Evolutionary conservation across 2,888 invertebrate species (phyloP), one percentile per base, ranked within the genome.

Genomic region (Heliconius erato): DNA sequence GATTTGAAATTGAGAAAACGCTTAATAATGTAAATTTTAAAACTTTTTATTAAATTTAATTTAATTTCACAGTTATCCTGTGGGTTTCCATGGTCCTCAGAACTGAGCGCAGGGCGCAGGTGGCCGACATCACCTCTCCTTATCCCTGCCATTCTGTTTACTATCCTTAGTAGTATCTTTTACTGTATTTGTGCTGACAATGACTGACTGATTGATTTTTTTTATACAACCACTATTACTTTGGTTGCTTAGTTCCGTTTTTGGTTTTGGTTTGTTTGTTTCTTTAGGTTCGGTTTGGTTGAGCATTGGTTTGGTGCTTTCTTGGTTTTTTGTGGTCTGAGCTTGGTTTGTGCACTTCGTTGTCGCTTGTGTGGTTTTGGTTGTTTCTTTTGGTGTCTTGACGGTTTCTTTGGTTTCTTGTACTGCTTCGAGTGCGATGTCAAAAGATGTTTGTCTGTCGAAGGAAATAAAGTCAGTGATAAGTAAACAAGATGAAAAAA

Each of bases 391-490:
- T 19, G 67, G 65, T 65, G 67, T 26, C 49, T 78, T 78, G 5
- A 23, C 35, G 16, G 35, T 44, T 32, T 91, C 88, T 85, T 88
- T 88, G 16, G 91, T 86, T 85, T 96, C 95, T 83, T 93, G 89
- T 0, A 96, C 95, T 0, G 96, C 92, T 84, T 95, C 95, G 14
- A 96, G 88, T 2, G 89, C 93, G 35, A 93, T 91, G 86, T 96
- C 96, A 85, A 96, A 96, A 4, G 96, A 96, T 9, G 92, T 86
- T 91, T 95, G 95, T 81, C 94, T 94, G 90, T 85, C 88, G 84
- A 83, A 85, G 83, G 19, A 35, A 79, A 79, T 23, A 67, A 65
- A 40, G 68, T 23, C 68, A 71, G 40, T 40, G 0, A n/a, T 40
- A 71, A 7, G 19, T 54, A 23, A 69, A 69, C 11, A 68, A 23